Base-by-base conservation (phyloP, 2,888 invertebrate species). In the Euproctis similis region DNA sequence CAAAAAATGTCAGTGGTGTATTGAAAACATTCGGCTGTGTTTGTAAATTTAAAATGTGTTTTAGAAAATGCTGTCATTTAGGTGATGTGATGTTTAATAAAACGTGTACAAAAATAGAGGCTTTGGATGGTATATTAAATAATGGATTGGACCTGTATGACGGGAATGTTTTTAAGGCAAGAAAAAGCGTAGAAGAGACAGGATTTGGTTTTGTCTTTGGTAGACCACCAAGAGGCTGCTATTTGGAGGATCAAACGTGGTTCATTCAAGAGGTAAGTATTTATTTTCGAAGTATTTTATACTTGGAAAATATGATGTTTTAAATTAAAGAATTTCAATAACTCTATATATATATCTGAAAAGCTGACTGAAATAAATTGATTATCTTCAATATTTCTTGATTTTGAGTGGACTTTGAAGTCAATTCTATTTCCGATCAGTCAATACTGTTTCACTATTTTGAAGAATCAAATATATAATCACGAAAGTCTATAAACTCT, bases 21-120 rank as follows among this genome's bases (percentile, higher is more conserved):
- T 32, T 59, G 0, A 63, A 36, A 30, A 60, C 38, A 1, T 74
- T 60, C 12, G 80, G 76, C 0, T 81, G 81, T 42, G 32, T 67
- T 23, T 81, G 81, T 38, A 36, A 63, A 31, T n/a, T 56, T 0
- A 62, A 41, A 8, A 45, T 54, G 3, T 81, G 81, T 49, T 55
- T 74, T 11, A 43, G 64, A n/a, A 82, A 82, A 31, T 82, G 82
- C 34, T 82, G 82, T 31, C 60, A 63, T 0, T 6, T 62, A 0
- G 74, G 72, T 0, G 47, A 34, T n/a, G 62, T 64, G 2, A 31
- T 46, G 6, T 24, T 33, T 1, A 24, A 9, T 1, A 28, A 2
- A 4, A 39, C 26, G 1, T 81, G 77, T 41, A 39, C 45, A 0
- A 34, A 38, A n/a, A 38, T 48, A 12, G 22, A 42, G 0, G 34